Evolutionary conservation across 2,113 vertebrate genomes (phyloP).

Genomic region (Cathartes aura): DNA sequence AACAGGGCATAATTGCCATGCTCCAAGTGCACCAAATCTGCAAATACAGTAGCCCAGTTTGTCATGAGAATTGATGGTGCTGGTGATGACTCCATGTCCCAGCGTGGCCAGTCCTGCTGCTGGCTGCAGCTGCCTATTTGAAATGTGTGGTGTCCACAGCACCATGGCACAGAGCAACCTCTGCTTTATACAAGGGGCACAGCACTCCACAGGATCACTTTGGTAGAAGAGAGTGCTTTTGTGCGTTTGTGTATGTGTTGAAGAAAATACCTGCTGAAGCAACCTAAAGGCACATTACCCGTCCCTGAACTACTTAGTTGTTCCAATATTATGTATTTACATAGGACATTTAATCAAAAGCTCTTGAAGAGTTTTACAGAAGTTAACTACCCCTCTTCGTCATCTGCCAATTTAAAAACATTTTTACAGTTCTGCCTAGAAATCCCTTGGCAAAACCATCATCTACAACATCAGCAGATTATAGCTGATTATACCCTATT

Average conservation of each 20-base stretch:
- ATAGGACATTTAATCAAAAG: not conserved
- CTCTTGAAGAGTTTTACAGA: not conserved
- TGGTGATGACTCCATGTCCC: rapidly evolving
- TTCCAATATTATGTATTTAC: not conserved
- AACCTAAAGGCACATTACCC: not conserved
- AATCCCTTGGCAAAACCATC: not conserved
- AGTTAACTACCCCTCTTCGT: not conserved
- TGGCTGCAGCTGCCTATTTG: not conserved
- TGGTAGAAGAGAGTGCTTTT: not conserved
- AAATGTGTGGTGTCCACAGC: rapidly evolving
- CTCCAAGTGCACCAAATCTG: not conserved
- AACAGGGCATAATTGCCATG: not conserved
- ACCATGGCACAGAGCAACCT: not conserved
- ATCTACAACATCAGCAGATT: not conserved
- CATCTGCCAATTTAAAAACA: not conserved
- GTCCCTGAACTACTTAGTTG: not conserved
- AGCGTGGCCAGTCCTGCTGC: rapidly evolving
- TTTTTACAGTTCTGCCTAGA: not conserved
- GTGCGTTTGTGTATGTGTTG: rapidly evolving
- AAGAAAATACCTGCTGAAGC: not conserved
- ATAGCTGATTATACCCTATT: not conserved
- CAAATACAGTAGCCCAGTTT: not conserved
- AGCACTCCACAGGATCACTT: no score
- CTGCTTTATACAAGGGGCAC: not conserved
- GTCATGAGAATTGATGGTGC: not conserved